A percentile compares a stretch with the other conserved stretches of the same genome.
Conservation (phyloP, 2,113 vertebrate species). For the Acanthochromis polyacanthus region DNA sequence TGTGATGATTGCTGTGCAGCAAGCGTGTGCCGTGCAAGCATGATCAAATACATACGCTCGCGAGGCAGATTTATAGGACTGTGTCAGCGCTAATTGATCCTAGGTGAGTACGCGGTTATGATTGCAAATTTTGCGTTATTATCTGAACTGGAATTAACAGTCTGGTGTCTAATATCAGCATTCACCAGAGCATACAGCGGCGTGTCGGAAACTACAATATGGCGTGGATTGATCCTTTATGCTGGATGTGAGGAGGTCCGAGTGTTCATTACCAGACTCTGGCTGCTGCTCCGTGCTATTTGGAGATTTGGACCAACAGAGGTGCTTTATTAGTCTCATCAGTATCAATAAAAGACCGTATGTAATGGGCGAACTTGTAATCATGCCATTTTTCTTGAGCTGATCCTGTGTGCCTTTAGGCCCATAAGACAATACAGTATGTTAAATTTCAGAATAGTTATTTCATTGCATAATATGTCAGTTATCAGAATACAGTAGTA, state of each 20-base stretch:
- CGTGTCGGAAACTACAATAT: neutral
- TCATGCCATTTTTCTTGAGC: slow-evolving; percentile 32
- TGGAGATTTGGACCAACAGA: slow-evolving; percentile 59
- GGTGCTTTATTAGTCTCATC: slow-evolving; percentile 57
- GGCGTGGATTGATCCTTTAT: neutral
- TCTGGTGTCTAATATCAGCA: neutral
- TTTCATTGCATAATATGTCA: neutral
- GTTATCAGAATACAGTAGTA: neutral
- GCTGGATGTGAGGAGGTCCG: slow-evolving; percentile 6
- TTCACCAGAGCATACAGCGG: neutral
- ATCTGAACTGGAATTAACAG: neutral
- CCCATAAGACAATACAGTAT: neutral
- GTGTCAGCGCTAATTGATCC: slow-evolving; percentile 19
- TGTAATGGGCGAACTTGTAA: slow-evolving; percentile 34
- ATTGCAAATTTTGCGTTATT: neutral
- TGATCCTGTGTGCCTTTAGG: neutral
- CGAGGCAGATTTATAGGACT: neutral
- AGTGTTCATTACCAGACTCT: slow-evolving; percentile 17
- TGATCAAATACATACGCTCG: neutral
- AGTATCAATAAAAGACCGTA: slow-evolving; percentile 40
- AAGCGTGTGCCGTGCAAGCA: neutral
- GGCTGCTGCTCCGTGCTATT: slow-evolving; percentile 39
- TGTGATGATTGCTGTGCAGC: slow-evolving; percentile 37
- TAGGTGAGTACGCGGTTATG: slow-evolving; percentile 2
- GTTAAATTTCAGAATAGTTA: neutral